These are phyloP conservation scores for Aurelia coerulea DNA, from an alignment of 30 jellyfish, hydroid and myxozoan genomes.

Conservation along the genomic window DNA sequence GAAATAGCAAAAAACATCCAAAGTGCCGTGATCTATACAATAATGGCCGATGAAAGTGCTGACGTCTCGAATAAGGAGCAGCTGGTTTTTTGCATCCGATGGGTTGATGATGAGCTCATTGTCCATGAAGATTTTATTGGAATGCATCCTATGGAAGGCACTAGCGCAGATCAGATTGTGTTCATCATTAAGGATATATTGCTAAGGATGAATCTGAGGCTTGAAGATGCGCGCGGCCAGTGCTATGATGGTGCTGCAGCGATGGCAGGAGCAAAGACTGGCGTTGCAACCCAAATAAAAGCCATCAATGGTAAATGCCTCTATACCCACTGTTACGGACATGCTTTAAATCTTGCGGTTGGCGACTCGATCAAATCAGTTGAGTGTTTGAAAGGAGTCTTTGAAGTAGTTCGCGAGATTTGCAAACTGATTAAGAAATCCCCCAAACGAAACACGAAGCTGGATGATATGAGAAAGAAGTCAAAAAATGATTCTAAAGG, in stretches of 20 bases:
- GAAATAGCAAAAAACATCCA: constrained; percentile 14
- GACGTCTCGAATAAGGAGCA: constrained; percentile 56
- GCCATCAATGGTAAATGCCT: constrained; percentile 57
- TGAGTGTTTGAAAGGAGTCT: constrained; percentile 64
- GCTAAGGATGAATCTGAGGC: constrained; percentile 76
- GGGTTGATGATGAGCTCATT: no score
- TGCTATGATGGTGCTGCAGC: constrained; percentile 83
- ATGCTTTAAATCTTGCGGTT: constrained; percentile 68
- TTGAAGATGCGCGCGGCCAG: constrained; percentile 73
- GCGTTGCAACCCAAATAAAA: constrained; percentile 63
- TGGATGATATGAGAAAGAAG: constrained; percentile 49
- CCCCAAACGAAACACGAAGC: constrained; percentile 25
- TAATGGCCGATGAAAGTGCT: constrained; percentile 50
- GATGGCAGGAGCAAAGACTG: constrained; percentile 78
- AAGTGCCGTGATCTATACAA: no score
- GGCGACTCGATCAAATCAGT: constrained; percentile 62
- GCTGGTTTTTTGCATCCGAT: constrained; percentile 22
- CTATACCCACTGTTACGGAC: constrained; percentile 61
- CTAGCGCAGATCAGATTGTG: no score
- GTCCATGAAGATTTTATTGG: no score
- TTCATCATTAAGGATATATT: no score
- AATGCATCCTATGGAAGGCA: no score
- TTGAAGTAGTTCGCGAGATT: constrained; percentile 52
- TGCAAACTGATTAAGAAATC: constrained; percentile 48
- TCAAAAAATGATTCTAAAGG: constrained; percentile 55